Percentiles rank a stretch among this genome's conserved stretches.
Evolutionary conservation across 2,888 invertebrate genomes (phyloP).

Genomic region (Gonocerus acuteangulatus): DNA sequence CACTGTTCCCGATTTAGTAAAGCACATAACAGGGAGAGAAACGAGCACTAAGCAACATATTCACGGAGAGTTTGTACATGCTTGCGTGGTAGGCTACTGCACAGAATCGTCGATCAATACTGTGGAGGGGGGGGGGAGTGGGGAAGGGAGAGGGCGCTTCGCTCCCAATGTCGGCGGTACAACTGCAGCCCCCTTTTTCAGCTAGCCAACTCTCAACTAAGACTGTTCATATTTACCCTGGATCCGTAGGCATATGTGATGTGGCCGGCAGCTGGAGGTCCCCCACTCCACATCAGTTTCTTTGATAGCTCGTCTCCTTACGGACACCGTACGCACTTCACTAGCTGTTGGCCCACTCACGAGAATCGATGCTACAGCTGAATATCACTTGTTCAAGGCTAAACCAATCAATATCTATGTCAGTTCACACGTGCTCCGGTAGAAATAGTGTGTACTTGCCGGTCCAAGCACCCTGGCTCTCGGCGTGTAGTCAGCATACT

Average conservation of each 20-base stretch:
- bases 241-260: constrained; percentile 11
- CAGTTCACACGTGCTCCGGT: constrained; percentile 14
- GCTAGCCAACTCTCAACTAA: constrained; percentile 13
- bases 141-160: constrained; percentile 18
- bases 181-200: constrained; percentile 11
- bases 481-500: constrained; percentile 31
- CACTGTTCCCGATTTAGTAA: constrained; percentile 27
- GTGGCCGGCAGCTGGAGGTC: constrained; percentile 17
- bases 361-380: constrained; percentile 33
- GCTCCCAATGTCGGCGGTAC: constrained; percentile 7
- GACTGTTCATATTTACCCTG: constrained; percentile 21
- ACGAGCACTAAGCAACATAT: constrained; percentile 33
- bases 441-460: constrained; percentile 3
- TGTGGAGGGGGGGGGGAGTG: constrained; percentile 8
- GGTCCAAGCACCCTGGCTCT: constrained; percentile 1
- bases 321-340: constrained; percentile 8
- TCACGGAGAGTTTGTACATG: constrained; percentile 32
- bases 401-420: constrained; percentile 32
- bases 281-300: constrained; percentile 5
- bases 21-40: constrained; percentile 32
- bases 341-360: constrained; percentile 17
- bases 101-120: constrained; percentile 33
- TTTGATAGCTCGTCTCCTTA: not conserved
- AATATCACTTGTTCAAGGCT: constrained; percentile 34
- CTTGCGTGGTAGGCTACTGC: constrained; percentile 37